A percentile compares a stretch with the other conserved stretches of the same genome.
These are phyloP conservation scores for Cotesia chilonis DNA, from an alignment of 1,140 invertebrate species.

Conservation along the genomic window DNA sequence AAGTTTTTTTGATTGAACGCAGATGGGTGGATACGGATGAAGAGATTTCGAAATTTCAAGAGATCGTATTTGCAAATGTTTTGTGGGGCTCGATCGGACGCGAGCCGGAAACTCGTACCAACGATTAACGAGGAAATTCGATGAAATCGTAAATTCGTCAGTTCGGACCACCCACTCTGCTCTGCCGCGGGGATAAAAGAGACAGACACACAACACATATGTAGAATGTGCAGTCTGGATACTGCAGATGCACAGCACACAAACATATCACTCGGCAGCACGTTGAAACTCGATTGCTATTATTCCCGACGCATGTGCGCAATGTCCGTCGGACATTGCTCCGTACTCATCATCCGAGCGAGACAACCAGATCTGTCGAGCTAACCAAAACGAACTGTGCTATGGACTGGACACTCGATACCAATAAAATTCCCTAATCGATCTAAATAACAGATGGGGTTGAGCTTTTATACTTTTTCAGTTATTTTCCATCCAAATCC, in stretches of 20 bases:
- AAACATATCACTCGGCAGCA: slow-evolving; percentile 6
- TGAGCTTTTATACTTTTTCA: slow-evolving; percentile 22
- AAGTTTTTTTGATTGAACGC: slow-evolving; percentile 24
- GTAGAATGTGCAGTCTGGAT: neutral
- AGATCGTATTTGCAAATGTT: slow-evolving; percentile 32
- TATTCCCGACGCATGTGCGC: slow-evolving; percentile 8
- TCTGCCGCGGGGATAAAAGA: neutral
- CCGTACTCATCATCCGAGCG: slow-evolving; percentile 35
- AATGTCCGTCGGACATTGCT: slow-evolving; percentile 26
- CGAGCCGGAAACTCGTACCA: slow-evolving; percentile 45
- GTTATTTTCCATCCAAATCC: slow-evolving; percentile 25
- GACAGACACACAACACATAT: neutral
- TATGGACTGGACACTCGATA: slow-evolving; percentile 4
- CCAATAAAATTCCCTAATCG: slow-evolving; percentile 43
- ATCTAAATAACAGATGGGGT: slow-evolving; percentile 41
- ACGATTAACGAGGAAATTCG: slow-evolving; percentile 53
- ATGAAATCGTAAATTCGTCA: slow-evolving; percentile 55
- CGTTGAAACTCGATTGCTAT: slow-evolving; percentile 8
- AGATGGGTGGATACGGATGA: slow-evolving; percentile 26
- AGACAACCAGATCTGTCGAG: slow-evolving; percentile 23
- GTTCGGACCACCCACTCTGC: slow-evolving; percentile 5
- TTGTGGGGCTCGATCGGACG: slow-evolving; percentile 28
- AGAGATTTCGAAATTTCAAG: slow-evolving; percentile 31
- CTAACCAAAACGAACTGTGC: neutral
- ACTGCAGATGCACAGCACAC: neutral